A percentile compares a stretch with the other conserved stretches of the same genome.
Conservation (phyloP, 2,797 vertebrate species). For the Helostoma temminkii region DNA sequence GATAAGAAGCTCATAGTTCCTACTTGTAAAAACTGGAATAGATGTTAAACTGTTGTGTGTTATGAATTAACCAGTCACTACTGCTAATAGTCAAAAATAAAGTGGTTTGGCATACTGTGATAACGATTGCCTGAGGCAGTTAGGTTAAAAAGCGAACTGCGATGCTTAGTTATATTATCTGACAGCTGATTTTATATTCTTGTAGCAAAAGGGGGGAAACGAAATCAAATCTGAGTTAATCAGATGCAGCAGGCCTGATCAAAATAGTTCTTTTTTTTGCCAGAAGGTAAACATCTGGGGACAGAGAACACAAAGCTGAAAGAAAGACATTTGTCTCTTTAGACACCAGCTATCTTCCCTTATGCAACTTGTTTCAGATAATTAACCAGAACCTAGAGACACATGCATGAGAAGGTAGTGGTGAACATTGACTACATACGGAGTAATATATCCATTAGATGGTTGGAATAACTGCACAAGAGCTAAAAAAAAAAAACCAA, state of each 20-base stretch:
- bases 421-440: background rate
- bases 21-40: too few species aligned
- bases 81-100: too few species aligned
- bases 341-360: slow-evolving; percentile 2
- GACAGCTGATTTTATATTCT: slow-evolving; percentile 8
- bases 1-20: too few species aligned
- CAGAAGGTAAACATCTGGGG: slow-evolving; percentile 67
- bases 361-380: background rate
- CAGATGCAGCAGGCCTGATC: slow-evolving; percentile 42
- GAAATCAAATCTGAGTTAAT: slow-evolving; percentile 36
- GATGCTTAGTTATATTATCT: background rate
- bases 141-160: too few species aligned
- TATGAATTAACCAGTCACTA: too few species aligned
- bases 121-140: background rate
- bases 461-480: background rate
- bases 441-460: background rate
- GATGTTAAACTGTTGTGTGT: too few species aligned
- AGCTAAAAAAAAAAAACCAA: too few species aligned
- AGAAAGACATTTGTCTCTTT: slow-evolving; percentile 39
- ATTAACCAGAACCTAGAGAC: background rate
- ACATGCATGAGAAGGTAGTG: background rate
- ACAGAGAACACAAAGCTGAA: slow-evolving; percentile 24
- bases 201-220: slow-evolving; percentile 15
- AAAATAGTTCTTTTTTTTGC: slow-evolving; percentile 28
- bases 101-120: background rate